Percentiles rank a stretch among this genome's conserved stretches.
Conservation (phyloP, 2,888 invertebrate species). For the Cacoxenus indagator region DNA sequence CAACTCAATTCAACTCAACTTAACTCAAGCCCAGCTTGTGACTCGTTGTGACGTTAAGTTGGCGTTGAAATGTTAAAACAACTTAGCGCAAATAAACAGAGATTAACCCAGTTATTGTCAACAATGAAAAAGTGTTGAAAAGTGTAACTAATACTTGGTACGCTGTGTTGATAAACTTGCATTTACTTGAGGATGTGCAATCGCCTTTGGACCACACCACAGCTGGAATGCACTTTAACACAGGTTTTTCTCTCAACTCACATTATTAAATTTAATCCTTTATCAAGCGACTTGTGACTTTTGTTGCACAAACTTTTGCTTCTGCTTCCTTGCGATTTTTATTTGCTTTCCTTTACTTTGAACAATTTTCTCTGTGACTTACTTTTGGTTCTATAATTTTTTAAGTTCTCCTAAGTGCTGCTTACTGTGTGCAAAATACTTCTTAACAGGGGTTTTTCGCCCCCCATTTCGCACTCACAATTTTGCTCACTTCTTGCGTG, state of each 20-base stretch:
- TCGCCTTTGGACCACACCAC: neutral
- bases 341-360: neutral
- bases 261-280: slow-evolving; percentile 5
- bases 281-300: slow-evolving; percentile 17
- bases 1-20: neutral
- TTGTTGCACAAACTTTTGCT: slow-evolving; percentile 2
- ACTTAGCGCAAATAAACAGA: slow-evolving; percentile 20
- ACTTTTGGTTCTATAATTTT: slow-evolving; percentile 7
- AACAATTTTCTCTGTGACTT: slow-evolving; percentile 5
- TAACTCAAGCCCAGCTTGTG: neutral
- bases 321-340: neutral
- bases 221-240: neutral
- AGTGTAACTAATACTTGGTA: neutral
- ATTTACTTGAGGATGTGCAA: neutral
- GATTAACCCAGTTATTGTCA: slow-evolving; percentile 19
- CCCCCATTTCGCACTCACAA: neutral
- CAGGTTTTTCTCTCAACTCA: neutral
- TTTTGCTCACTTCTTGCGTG: neutral
- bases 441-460: slow-evolving; percentile 4
- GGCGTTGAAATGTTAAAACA: slow-evolving; percentile 21
- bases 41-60: slow-evolving; percentile 11
- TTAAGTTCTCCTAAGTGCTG: neutral
- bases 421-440: slow-evolving; percentile 12
- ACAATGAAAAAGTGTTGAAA: neutral
- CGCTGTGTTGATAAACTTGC: neutral